Base-by-base conservation (phyloP, 2,113 vertebrate species). In the Hiodon alosoides region DNA sequence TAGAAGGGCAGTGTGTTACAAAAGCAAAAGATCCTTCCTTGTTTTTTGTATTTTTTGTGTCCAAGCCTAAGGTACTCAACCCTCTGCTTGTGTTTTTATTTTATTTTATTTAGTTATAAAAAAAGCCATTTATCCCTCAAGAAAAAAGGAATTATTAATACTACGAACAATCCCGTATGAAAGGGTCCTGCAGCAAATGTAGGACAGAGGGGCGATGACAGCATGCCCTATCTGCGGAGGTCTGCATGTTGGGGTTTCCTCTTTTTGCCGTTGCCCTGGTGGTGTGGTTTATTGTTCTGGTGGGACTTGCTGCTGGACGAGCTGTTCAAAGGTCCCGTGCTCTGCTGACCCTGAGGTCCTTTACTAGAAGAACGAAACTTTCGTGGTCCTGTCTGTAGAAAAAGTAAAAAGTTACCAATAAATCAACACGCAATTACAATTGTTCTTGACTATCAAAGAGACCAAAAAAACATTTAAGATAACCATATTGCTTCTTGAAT, bases 161-260 rank as follows among this genome's bases (percentile, higher is more conserved):
- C 81, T 82, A 83, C 78, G 72, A 83, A 82, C 81, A 80, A 78
- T 80, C 83, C 82, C 83, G 79, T 17, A 54, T 81, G 81, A 82
- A 77, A 78, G 73, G 69, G 79, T 79, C 80, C 80, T 81, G 86
- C 80, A 84, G 82, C 81, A 85, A 83, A 84, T 66, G 80, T 80
- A 76, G 77, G 76, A 79, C 58, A 31, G 46, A 77, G 71, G 31
- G 46, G 73, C 81, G 72, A 81, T 85, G 83, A 77, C 58, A 71
- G 78, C 76, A 67, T 79, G 69, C 83, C 84, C 94, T 99, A 99
- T 95, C 97, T 97, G 90, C 93, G 98, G 58, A 97, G 92, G 84
- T 98, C 95, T 68, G 95, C 93, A 67, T 95, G 92, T 81, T 95
- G 94, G 88, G 96, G 95, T 93, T 95, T 98, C 93, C 96, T 94